Evolutionary conservation across 1,140 invertebrate genomes (phyloP).

Genomic region (Bursaphelenchus mucronatus): DNA sequence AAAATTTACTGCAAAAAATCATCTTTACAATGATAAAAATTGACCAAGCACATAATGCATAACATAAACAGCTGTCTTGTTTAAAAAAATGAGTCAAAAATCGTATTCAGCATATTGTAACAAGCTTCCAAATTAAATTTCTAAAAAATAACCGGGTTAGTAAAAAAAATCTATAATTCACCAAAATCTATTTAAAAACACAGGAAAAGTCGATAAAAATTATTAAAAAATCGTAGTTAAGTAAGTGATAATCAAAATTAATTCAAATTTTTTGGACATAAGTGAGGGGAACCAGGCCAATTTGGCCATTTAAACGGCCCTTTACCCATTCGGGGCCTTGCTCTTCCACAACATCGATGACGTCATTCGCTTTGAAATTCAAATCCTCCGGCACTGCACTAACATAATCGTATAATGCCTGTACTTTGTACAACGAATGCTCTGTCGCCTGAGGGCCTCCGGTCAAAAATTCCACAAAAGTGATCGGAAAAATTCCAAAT

Average conservation of each 20-base stretch:
- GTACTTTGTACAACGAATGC: too few relatives aligned
- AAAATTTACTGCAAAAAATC: too few relatives aligned
- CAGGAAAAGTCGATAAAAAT: too few relatives aligned
- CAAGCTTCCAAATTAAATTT: too few relatives aligned
- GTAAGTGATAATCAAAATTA: conserved; percentile 20
- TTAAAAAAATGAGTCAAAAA: too few relatives aligned
- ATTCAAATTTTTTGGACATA: conserved; percentile 39
- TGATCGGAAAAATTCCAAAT: conserved; percentile 38
- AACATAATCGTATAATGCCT: conserved; percentile 37
- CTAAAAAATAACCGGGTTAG: too few relatives aligned
- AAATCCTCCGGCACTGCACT: conserved; percentile 41
- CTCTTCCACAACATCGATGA: conserved; percentile 40
- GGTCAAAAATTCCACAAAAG: conserved; percentile 30
- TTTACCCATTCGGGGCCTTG: conserved; percentile 36
- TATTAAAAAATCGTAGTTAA: not conserved
- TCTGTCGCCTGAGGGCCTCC: conserved; percentile 23
- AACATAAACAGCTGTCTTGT: too few relatives aligned
- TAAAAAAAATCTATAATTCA: too few relatives aligned
- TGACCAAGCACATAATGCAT: too few relatives aligned
- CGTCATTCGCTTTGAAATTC: conserved; percentile 36
- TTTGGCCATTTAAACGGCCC: conserved; percentile 31
- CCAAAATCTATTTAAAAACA: too few relatives aligned
- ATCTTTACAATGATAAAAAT: too few relatives aligned
- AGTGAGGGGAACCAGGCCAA: conserved; percentile 40
- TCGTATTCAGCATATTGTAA: too few relatives aligned